Evolutionary conservation across 2,113 vertebrate genomes (phyloP).

Genomic region (Hippocampus guttulatus): DNA sequence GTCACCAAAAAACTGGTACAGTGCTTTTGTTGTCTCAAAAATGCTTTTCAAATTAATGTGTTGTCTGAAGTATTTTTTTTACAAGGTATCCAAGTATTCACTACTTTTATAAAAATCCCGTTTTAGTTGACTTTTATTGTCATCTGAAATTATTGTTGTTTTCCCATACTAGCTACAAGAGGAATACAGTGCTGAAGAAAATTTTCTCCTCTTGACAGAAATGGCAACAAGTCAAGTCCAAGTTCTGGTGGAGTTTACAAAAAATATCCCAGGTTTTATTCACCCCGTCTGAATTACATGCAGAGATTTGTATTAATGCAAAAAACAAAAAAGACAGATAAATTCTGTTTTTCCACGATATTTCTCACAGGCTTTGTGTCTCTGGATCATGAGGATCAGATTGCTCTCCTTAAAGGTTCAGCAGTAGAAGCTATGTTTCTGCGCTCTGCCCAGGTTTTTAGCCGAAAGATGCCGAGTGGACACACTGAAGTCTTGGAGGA

Average conservation of each 20-base stretch:
- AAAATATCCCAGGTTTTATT: constrained; percentile 88
- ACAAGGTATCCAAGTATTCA: not conserved
- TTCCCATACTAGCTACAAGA: constrained; percentile 80
- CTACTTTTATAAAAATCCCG: not conserved
- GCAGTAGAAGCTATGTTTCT: constrained; percentile 98
- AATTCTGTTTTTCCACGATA: not conserved
- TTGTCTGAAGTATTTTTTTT: not conserved
- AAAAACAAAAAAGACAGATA: not conserved
- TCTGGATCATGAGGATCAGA: constrained; percentile 96
- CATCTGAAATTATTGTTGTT: not conserved
- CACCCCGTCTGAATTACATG: not conserved
- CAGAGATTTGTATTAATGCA: not conserved
- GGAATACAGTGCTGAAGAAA: constrained; percentile 89
- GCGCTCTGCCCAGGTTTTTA: constrained; percentile 92
- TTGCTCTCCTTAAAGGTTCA: constrained; percentile 93
- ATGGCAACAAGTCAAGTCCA: constrained; percentile 97
- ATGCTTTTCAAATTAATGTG: not conserved
- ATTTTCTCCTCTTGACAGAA: constrained; percentile 94
- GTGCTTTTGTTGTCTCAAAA: not conserved
- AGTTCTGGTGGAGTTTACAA: constrained; percentile 96
- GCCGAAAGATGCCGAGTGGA: constrained; percentile 82
- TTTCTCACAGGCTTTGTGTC: constrained; percentile 83
- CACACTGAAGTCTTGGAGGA: constrained; percentile 85
- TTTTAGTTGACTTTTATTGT: constrained; percentile 1
- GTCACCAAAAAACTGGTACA: constrained; percentile 89